Evolutionary conservation across 2,113 vertebrate genomes (phyloP).

Genomic region (Perccottus glenii): DNA sequence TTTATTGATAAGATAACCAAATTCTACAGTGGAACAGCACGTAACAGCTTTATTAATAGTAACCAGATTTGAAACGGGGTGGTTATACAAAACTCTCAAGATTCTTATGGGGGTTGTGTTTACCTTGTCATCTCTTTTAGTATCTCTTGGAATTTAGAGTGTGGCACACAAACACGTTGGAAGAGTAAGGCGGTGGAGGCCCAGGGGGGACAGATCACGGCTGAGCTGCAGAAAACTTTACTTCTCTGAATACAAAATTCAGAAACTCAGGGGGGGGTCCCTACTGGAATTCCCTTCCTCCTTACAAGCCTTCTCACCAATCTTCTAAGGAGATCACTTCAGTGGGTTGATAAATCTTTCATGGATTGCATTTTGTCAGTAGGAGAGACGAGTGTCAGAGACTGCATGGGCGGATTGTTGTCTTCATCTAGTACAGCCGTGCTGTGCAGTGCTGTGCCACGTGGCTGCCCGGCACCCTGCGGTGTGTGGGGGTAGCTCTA

Average conservation of each 20-base stretch:
- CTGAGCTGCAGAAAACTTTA: constrained; percentile 61
- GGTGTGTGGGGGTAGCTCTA: constrained; percentile 33
- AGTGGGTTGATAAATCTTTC: constrained; percentile 58
- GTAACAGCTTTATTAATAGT: neutral
- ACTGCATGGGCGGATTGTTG: constrained; percentile 49
- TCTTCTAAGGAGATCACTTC: constrained; percentile 57
- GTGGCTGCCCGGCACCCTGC: constrained; percentile 40
- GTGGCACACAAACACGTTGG: neutral
- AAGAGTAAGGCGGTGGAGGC: constrained; percentile 18
- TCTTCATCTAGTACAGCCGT: constrained; percentile 53
- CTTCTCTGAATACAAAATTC: constrained; percentile 66
- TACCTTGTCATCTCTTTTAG: neutral
- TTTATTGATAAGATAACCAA: no score
- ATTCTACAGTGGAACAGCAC: no score
- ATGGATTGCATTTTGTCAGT: constrained; percentile 45
- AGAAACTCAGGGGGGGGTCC: constrained; percentile 44
- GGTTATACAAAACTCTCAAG: neutral
- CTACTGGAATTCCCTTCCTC: constrained; percentile 51
- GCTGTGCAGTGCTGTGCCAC: constrained; percentile 52
- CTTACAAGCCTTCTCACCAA: constrained; percentile 36
- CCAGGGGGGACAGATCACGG: constrained; percentile 46
- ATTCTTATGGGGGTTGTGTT: neutral
- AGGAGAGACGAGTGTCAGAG: constrained; percentile 44
- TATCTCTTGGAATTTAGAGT: neutral
- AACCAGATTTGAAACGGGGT: neutral